These are phyloP conservation scores for Macrosiphum euphorbiae DNA, from an alignment of 2,888 invertebrate species.

Conservation along the genomic window DNA sequence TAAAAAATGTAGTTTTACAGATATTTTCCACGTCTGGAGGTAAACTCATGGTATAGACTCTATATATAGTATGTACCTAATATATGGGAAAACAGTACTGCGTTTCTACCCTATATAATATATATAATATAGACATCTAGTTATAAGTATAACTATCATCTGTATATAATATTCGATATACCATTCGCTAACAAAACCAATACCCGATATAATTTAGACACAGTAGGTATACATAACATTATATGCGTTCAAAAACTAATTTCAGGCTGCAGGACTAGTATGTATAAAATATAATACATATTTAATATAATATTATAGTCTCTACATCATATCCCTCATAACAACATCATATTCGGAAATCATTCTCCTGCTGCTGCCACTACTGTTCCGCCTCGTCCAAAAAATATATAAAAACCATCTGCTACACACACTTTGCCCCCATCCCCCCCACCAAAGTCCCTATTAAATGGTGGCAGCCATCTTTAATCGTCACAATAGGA, in stretches of 20 bases:
- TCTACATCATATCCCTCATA: slow-evolving; percentile 18
- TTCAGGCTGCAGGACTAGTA: background rate
- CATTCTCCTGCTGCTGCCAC: slow-evolving; percentile 20
- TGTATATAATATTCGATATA: background rate
- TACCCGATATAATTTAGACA: background rate
- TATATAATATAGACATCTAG: too few species aligned
- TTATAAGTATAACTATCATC: background rate
- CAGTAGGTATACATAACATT: background rate
- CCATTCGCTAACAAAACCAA: background rate
- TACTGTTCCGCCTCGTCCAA: background rate
- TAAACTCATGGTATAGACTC: background rate
- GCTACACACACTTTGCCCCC: slow-evolving; percentile 43
- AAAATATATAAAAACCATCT: slow-evolving; percentile 65
- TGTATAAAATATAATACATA: background rate
- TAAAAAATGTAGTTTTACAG: background rate
- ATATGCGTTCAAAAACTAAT: background rate
- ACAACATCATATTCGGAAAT: slow-evolving; percentile 47
- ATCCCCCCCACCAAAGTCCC: background rate
- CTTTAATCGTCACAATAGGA: slow-evolving; percentile 68
- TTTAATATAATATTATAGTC: background rate
- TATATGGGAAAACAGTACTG: background rate
- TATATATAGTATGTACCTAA: background rate
- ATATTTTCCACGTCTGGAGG: background rate
- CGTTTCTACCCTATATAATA: background rate
- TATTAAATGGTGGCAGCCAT: slow-evolving; percentile 67